phyloP scores from a whole-genome alignment of 2,797 vertebrate species.

The Synaphobranchus kaupii region DNA sequence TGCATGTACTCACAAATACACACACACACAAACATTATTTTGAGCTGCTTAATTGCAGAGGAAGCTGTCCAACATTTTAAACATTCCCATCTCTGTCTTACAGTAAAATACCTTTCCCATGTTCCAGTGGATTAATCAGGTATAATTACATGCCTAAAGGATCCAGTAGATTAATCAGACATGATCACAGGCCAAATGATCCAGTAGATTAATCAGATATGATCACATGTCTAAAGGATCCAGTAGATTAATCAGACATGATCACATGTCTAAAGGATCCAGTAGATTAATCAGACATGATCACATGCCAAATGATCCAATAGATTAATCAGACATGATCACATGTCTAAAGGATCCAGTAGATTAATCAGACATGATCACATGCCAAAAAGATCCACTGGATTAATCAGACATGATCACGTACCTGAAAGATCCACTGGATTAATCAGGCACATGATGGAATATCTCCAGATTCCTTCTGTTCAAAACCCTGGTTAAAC shows the following conservation, averaged over 20 bases:
- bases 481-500: neutral
- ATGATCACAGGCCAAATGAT: neutral
- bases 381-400: no score
- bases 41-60: neutral
- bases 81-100: neutral
- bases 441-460: neutral
- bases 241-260: neutral
- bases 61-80: neutral
- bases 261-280: no score
- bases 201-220: neutral
- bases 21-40: neutral
- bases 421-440: neutral
- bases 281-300: neutral
- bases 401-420: neutral
- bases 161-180: neutral
- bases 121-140: neutral
- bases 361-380: neutral
- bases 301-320: neutral
- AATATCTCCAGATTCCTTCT: no score
- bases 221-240: neutral
- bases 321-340: neutral
- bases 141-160: neutral
- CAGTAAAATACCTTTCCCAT: neutral
- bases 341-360: neutral
- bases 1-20: neutral